Conservation (phyloP, 2,113 vertebrate genomes). For the Lampris megalopsis region DNA sequence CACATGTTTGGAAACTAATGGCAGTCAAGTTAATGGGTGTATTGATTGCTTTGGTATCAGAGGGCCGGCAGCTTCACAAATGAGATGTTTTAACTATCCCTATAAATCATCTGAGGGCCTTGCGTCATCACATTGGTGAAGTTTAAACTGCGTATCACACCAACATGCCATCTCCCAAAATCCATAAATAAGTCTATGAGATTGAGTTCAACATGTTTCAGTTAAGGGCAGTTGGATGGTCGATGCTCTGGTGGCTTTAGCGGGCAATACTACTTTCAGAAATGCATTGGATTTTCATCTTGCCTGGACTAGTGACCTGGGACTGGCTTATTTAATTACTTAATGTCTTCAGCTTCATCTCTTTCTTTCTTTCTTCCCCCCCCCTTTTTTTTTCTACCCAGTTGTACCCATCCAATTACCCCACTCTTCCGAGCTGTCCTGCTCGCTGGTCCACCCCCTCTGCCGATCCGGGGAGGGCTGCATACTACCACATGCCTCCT, state of each 20-base stretch:
- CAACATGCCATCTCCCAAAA: background rate
- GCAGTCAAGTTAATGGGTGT: slow-evolving; percentile 64
- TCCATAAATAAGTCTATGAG: background rate
- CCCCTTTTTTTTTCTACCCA: too few species aligned
- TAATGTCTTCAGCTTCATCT: too few species aligned
- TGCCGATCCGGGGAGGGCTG: too few species aligned
- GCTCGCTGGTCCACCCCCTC: too few species aligned
- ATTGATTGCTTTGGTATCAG: slow-evolving; percentile 69
- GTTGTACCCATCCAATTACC: too few species aligned
- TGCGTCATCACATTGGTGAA: slow-evolving; percentile 24
- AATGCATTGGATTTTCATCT: too few species aligned
- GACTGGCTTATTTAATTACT: too few species aligned
- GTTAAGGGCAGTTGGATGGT: slow-evolving; percentile 8
- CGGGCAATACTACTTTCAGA: too few species aligned
- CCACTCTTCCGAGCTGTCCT: too few species aligned
- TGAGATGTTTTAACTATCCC: slow-evolving; percentile 65
- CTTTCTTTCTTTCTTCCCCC: too few species aligned
- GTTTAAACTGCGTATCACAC: slow-evolving; percentile 46
- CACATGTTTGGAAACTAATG: slow-evolving; percentile 56
- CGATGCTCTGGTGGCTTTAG: slow-evolving; percentile 1
- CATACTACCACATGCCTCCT: too few species aligned
- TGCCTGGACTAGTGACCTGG: too few species aligned
- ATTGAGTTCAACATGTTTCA: slow-evolving; percentile 10
- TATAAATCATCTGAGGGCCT: slow-evolving; percentile 55
- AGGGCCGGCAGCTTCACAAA: slow-evolving; percentile 59